phyloP scores from a whole-genome alignment of 2,888 invertebrate species.

The Chironomus tentans region DNA sequence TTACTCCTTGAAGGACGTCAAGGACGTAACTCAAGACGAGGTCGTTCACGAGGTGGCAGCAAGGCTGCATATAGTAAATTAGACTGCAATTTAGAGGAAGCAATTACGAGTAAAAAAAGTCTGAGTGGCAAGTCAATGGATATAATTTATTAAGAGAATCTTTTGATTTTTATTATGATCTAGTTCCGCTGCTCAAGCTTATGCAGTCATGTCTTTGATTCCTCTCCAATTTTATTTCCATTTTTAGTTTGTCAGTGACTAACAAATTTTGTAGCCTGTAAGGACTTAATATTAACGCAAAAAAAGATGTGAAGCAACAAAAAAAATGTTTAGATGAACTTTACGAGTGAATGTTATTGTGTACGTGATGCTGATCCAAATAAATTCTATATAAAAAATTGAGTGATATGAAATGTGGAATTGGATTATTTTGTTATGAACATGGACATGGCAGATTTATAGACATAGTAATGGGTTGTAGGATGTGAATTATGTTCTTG shows the following conservation, averaged over 20 bases:
- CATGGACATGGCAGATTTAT: too few relatives aligned
- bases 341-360: not conserved
- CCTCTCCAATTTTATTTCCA: too few relatives aligned
- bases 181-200: not conserved
- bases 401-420: too few relatives aligned
- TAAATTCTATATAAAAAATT: too few relatives aligned
- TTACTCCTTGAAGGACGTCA: constrained; percentile 52
- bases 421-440: too few relatives aligned
- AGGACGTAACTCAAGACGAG: constrained; percentile 42
- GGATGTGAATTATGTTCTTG: too few relatives aligned
- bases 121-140: constrained; percentile 22
- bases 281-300: not conserved
- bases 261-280: not conserved
- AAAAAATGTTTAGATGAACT: not conserved
- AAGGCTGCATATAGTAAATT: constrained; percentile 56
- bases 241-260: too few relatives aligned
- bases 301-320: not conserved
- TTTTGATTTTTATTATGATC: not conserved
- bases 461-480: too few relatives aligned
- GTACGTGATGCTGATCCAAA: too few relatives aligned
- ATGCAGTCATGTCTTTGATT: not conserved
- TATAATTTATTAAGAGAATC: constrained; percentile 20
- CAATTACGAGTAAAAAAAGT: constrained; percentile 42
- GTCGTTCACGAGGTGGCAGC: constrained; percentile 47
- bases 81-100: constrained; percentile 58